Conservation (phyloP, 2,888 invertebrate genomes). For the Drosophila helvetica region DNA sequence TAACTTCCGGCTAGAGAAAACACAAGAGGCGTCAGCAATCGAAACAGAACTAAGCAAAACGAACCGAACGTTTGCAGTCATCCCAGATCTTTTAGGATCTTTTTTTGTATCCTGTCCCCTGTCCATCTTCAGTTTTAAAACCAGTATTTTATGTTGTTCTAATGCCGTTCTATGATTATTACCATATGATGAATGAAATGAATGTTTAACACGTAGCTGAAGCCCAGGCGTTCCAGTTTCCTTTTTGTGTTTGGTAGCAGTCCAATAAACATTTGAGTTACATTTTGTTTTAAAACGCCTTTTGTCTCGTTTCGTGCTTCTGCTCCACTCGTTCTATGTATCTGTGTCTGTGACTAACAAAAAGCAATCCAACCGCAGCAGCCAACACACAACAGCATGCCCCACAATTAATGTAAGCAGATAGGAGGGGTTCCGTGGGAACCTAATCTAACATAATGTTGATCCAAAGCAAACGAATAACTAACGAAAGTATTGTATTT, state of each 20-base stretch:
- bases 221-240: constrained; percentile 33
- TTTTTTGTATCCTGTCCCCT: constrained; percentile 17
- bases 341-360: constrained; percentile 55
- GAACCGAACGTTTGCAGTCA: constrained; percentile 19
- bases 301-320: constrained; percentile 45
- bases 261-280: constrained; percentile 67
- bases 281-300: constrained; percentile 37
- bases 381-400: constrained; percentile 30
- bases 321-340: constrained; percentile 21
- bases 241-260: constrained; percentile 55
- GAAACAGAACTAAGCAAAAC: constrained; percentile 6
- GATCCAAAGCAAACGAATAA: constrained; percentile 39
- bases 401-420: constrained; percentile 24
- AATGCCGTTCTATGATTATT: constrained; percentile 34
- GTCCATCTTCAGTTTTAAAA: constrained; percentile 33
- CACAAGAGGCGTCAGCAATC: constrained; percentile 20
- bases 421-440: background rate
- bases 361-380: constrained; percentile 22
- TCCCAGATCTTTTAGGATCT: constrained; percentile 21
- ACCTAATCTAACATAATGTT: constrained; percentile 28
- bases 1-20: constrained; percentile 45
- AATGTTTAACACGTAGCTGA: constrained; percentile 59
- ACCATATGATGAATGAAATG: constrained; percentile 45
- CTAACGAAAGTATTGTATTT: constrained; percentile 71
- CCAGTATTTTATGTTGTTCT: constrained; percentile 60